Conservation (phyloP, 2,888 invertebrate species). For the Seladonia tumulorum region DNA sequence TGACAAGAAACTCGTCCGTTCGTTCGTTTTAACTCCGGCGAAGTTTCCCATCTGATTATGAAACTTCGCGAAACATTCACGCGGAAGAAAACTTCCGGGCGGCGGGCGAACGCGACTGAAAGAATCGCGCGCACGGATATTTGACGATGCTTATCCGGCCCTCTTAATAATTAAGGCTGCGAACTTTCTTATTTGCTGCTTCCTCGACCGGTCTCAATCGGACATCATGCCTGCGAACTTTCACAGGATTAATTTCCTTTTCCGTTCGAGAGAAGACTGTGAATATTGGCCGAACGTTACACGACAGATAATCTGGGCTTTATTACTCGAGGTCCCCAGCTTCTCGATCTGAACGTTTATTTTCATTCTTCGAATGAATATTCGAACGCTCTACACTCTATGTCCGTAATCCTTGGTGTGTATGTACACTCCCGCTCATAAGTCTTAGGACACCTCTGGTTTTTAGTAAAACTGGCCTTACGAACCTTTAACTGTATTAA, state of each 20-base stretch:
- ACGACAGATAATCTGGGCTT: not conserved
- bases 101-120: slow-evolving; percentile 29
- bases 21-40: slow-evolving; percentile 40
- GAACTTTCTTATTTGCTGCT: slow-evolving; percentile 36
- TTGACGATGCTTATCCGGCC: slow-evolving; percentile 40
- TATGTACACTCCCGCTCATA: too few relatives aligned
- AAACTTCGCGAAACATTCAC: slow-evolving; percentile 55
- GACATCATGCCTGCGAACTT: not conserved
- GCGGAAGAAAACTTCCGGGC: slow-evolving; percentile 47
- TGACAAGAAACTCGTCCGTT: slow-evolving; percentile 48
- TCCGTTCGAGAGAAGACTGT: not conserved
- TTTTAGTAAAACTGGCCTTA: too few relatives aligned
- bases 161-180: slow-evolving; percentile 41
- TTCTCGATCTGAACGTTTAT: not conserved
- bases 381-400: not conserved
- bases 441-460: too few relatives aligned
- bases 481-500: too few relatives aligned
- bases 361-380: not conserved
- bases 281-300: not conserved
- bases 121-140: slow-evolving; percentile 39
- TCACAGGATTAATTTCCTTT: slow-evolving; percentile 5
- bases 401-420: too few relatives aligned
- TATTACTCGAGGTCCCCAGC: not conserved
- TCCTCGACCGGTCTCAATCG: slow-evolving; percentile 14
- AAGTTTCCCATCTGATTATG: slow-evolving; percentile 61